A percentile compares a stretch with the other conserved stretches of the same genome.
These are phyloP conservation scores for Lepidonotus clava DNA, from an alignment of 2,888 invertebrate species.

Conservation along the genomic window DNA sequence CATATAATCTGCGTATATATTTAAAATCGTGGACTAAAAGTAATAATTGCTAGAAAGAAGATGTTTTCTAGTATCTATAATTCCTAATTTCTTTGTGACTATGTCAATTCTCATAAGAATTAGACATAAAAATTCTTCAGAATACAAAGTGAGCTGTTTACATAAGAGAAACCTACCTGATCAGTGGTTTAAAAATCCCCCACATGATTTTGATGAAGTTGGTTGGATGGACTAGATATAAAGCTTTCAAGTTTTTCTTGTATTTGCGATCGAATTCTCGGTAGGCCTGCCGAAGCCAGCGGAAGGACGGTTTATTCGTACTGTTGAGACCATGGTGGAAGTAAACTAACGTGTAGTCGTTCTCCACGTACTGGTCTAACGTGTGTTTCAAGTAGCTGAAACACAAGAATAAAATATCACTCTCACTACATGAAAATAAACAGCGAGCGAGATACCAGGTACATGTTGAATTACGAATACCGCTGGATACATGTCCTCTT, in stretches of 20 bases:
- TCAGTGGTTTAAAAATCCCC: slow-evolving; percentile 96
- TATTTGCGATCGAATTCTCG: slow-evolving; percentile 98
- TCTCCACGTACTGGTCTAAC: slow-evolving; percentile 97
- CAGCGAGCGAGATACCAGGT: too few relatives aligned
- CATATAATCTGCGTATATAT: too few relatives aligned
- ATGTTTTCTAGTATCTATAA: too few relatives aligned
- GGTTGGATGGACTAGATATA: slow-evolving; percentile 99
- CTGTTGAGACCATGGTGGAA: slow-evolving; percentile 98
- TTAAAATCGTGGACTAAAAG: too few relatives aligned
- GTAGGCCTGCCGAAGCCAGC: slow-evolving; percentile 98
- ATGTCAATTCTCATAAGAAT: too few relatives aligned
- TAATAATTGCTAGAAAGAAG: too few relatives aligned
- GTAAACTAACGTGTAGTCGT: slow-evolving; percentile 98
- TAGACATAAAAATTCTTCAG: background rate
- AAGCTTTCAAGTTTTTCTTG: slow-evolving; percentile 98
- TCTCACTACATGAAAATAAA: too few relatives aligned
- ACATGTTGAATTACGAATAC: too few relatives aligned
- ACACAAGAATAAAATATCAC: too few relatives aligned
- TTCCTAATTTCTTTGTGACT: too few relatives aligned
- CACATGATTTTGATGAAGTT: slow-evolving; percentile 95
- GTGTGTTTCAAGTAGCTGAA: slow-evolving; percentile 94
- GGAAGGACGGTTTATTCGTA: slow-evolving; percentile 96
- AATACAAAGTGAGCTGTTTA: background rate
- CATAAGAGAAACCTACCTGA: slow-evolving; percentile 83
- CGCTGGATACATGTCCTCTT: too few relatives aligned